phyloP scores from a whole-genome alignment of 1,140 invertebrate species.

The Colletes latitarsis region DNA sequence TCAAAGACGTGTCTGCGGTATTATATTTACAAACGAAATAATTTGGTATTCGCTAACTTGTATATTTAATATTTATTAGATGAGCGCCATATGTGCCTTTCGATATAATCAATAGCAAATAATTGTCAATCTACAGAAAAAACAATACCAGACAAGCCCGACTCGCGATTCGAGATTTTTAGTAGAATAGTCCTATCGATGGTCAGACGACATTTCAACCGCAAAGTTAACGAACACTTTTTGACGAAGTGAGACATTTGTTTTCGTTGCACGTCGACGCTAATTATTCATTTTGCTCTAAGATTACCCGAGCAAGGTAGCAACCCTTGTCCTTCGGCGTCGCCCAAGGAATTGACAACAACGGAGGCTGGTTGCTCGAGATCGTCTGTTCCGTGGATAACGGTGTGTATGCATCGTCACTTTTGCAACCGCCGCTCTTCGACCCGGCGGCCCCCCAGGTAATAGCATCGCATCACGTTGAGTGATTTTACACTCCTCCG shows the following conservation, averaged over 20 bases:
- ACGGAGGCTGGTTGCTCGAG: not conserved
- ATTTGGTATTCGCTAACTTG: too few relatives aligned
- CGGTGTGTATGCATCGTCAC: slow-evolving; percentile 22
- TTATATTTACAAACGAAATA: too few relatives aligned
- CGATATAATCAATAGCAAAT: too few relatives aligned
- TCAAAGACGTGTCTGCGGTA: not conserved
- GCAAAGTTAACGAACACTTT: not conserved
- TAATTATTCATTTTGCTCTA: slow-evolving; percentile 10
- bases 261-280: not conserved
- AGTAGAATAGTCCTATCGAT: too few relatives aligned
- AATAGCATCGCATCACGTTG: slow-evolving; percentile 55
- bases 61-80: too few relatives aligned
- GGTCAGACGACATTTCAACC: too few relatives aligned
- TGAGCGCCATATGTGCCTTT: too few relatives aligned
- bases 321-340: not conserved
- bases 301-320: not conserved
- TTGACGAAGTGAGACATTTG: not conserved
- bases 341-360: slow-evolving; percentile 24
- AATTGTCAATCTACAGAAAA: too few relatives aligned
- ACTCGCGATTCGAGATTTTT: too few relatives aligned
- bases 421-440: slow-evolving; percentile 10
- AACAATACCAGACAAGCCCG: too few relatives aligned
- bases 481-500: slow-evolving; percentile 64
- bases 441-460: slow-evolving; percentile 26
- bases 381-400: not conserved